phyloP scores from a whole-genome alignment of 37 sponge, comb jelly and placozoan genomes.

The Beroe forskalii region DNA sequence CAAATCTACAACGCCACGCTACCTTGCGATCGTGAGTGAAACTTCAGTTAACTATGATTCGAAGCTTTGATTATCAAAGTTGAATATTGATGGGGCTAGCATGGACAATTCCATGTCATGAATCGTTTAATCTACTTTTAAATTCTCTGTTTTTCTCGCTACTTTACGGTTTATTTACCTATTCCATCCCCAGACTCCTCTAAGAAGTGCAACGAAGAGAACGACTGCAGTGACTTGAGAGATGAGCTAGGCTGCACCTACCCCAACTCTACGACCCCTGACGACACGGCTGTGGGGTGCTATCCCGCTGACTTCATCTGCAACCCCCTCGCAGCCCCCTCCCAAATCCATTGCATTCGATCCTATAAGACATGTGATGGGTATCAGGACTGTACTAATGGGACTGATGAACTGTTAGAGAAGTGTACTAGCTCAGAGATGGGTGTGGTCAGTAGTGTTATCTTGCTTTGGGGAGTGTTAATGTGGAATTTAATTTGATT shows the following conservation, averaged over 20 bases:
- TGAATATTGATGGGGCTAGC: too few species aligned
- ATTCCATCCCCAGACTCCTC: too few species aligned
- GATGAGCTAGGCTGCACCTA: neutral
- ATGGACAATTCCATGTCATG: too few species aligned
- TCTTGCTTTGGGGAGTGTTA: neutral
- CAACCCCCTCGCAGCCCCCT: neutral
- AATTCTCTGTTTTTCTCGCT: too few species aligned
- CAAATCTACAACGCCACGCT: neutral
- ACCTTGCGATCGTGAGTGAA: neutral
- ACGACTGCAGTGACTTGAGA: neutral
- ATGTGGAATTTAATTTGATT: too few species aligned
- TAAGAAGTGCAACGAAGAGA: neutral
- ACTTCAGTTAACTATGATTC: too few species aligned
- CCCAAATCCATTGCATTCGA: neutral
- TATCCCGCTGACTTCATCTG: neutral
- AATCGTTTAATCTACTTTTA: too few species aligned
- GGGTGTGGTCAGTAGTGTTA: neutral
- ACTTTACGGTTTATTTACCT: too few species aligned
- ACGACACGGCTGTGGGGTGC: neutral
- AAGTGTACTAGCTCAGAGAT: neutral
- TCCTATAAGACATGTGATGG: neutral
- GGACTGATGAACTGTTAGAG: neutral
- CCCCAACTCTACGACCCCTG: neutral
- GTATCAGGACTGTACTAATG: neutral
- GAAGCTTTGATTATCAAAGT: too few species aligned